These are phyloP conservation scores for Cyprinus carpio DNA, from an alignment of 2,113 vertebrate species.

Conservation along the genomic window DNA sequence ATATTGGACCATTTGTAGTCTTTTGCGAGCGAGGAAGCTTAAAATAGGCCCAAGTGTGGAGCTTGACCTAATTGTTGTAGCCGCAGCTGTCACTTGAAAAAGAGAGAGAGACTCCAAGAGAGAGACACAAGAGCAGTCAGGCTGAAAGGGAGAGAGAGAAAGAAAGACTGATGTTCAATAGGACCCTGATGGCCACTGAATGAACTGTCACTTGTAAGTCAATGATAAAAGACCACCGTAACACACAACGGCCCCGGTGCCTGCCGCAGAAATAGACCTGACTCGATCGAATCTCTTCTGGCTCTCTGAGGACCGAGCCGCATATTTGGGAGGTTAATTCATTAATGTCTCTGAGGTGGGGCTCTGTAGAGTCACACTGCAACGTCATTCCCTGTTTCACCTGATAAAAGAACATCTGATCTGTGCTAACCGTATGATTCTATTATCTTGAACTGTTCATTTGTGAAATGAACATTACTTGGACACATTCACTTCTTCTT, in stretches of 20 bases:
- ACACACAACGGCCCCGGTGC: constrained; percentile 41
- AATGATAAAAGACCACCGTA: constrained; percentile 36
- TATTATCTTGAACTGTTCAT: no score
- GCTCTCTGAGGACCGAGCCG: background rate
- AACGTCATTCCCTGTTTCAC: background rate
- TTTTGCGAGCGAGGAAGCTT: constrained; percentile 48
- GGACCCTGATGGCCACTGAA: constrained; percentile 39
- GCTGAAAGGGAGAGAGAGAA: constrained; percentile 8
- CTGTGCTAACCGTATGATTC: no score
- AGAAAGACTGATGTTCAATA: constrained; percentile 34
- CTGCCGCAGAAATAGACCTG: constrained; percentile 31
- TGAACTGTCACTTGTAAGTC: constrained; percentile 42
- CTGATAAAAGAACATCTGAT: no score
- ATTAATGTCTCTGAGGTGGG: constrained; percentile 22
- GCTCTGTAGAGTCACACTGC: constrained; percentile 6
- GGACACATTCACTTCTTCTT: no score
- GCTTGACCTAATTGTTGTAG: constrained; percentile 70
- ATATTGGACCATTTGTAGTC: constrained; percentile 52
- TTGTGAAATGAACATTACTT: no score
- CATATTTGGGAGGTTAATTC: constrained; percentile 41
- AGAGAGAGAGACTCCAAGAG: constrained; percentile 35
- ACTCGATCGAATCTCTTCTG: constrained; percentile 21
- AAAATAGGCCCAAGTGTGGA: constrained; percentile 66
- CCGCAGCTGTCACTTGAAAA: constrained; percentile 61
- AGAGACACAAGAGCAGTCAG: constrained; percentile 31